These are phyloP conservation scores for Phengaris arion DNA, from an alignment of 2,888 invertebrate species.

Conservation along the genomic window DNA sequence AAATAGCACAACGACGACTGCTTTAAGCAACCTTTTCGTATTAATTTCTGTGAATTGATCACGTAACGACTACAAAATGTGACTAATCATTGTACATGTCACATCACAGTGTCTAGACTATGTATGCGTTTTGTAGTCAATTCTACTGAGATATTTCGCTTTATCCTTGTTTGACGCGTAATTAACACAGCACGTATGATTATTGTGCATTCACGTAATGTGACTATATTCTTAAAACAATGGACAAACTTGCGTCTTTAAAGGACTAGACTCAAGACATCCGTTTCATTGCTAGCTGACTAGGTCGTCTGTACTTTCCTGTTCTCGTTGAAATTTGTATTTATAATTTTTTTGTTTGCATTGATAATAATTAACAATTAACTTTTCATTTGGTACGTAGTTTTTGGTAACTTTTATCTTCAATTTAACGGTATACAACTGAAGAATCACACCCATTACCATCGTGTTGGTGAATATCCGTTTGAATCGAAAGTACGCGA, in stretches of 20 bases:
- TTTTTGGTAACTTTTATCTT: too few species aligned
- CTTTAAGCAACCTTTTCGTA: not conserved
- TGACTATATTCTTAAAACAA: too few species aligned
- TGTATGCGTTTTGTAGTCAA: not conserved
- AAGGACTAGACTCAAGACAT: too few species aligned
- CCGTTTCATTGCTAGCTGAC: too few species aligned
- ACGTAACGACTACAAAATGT: too few species aligned
- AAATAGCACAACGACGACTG: not conserved
- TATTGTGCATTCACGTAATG: too few species aligned
- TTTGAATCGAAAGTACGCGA: conserved; percentile 16
- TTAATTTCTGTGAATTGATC: too few species aligned
- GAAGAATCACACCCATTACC: not conserved
- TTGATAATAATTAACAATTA: not conserved
- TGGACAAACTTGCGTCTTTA: too few species aligned
- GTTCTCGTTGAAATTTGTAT: not conserved
- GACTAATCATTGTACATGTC: too few species aligned
- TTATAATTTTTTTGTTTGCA: not conserved
- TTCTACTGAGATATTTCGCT: not conserved
- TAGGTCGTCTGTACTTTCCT: too few species aligned
- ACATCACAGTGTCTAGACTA: too few species aligned
- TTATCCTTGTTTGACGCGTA: conserved; percentile 5
- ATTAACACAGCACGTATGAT: not conserved
- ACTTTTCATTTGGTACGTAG: not conserved
- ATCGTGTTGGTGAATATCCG: not conserved
- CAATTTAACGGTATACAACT: not conserved